phyloP scores from a whole-genome alignment of 2,888 invertebrate species.

The Apodemia duryi region DNA sequence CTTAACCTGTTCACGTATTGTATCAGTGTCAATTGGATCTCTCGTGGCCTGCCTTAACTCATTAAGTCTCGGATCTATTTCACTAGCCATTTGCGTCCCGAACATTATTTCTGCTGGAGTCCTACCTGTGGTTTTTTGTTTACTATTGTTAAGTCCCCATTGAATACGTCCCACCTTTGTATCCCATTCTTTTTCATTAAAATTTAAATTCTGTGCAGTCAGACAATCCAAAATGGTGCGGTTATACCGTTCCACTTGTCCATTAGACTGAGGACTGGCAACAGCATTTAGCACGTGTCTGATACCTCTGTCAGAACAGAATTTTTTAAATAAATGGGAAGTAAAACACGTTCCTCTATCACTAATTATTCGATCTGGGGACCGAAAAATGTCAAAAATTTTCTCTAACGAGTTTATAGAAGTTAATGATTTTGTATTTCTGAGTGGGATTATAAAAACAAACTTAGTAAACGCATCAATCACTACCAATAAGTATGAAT shows the following conservation, averaged over 20 bases:
- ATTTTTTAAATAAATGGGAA: conserved; percentile 18
- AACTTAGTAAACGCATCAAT: conserved; percentile 28
- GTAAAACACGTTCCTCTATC: conserved; percentile 30
- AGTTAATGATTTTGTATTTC: conserved; percentile 24
- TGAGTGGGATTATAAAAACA: conserved; percentile 20
- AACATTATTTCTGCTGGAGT: conserved; percentile 31
- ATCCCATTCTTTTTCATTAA: conserved; percentile 43
- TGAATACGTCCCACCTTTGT: conserved; percentile 36
- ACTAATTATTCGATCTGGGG: conserved; percentile 24
- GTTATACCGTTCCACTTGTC: conserved; percentile 23
- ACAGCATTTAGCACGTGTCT: conserved; percentile 31
- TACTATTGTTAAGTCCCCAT: conserved; percentile 37
- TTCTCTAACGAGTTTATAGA: conserved; percentile 19
- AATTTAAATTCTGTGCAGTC: conserved; percentile 33
- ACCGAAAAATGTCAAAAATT: conserved; percentile 24
- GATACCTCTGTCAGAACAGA: conserved; percentile 15
- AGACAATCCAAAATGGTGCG: conserved; percentile 28
- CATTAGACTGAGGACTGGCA: conserved; percentile 28
- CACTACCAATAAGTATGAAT: conserved; percentile 22
- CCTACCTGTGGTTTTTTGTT: conserved; percentile 33
- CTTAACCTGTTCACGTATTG: not conserved
- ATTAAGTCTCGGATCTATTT: conserved; percentile 13
- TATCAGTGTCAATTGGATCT: not conserved
- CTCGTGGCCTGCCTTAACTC: not conserved
- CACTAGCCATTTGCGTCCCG: conserved; percentile 25